Percentiles rank a stretch among this genome's conserved stretches.
phyloP scores from a whole-genome alignment of 2,888 invertebrate genomes.

The Hedya salicella region DNA sequence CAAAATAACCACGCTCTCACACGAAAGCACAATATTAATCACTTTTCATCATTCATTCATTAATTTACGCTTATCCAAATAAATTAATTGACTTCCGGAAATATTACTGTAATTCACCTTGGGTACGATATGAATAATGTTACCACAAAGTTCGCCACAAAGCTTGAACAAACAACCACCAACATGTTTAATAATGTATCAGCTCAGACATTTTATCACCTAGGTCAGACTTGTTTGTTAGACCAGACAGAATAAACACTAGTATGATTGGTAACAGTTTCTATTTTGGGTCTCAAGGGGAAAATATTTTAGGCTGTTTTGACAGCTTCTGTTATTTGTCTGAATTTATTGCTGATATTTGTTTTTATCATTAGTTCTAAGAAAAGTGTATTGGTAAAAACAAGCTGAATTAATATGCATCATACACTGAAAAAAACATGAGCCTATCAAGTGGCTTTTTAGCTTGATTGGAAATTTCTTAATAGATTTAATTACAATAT shows the following conservation, averaged over 20 bases:
- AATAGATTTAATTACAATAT: no score
- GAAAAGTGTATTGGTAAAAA: background rate
- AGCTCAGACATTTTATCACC: background rate
- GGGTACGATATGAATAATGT: no score
- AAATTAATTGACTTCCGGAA: no score
- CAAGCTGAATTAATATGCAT: background rate
- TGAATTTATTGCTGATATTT: constrained; percentile 1
- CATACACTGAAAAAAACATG: no score
- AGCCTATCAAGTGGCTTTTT: no score
- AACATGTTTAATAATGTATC: constrained; percentile 5
- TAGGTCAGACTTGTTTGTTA: constrained; percentile 3
- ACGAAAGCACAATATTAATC: no score
- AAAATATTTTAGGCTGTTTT: constrained; percentile 6
- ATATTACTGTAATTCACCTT: no score
- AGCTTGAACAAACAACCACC: background rate
- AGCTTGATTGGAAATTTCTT: no score
- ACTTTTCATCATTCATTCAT: no score
- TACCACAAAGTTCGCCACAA: background rate
- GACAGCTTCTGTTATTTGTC: background rate
- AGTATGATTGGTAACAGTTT: background rate
- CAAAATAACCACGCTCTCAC: no score
- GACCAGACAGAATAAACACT: constrained; percentile 1
- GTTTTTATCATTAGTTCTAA: background rate
- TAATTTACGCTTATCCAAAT: no score
- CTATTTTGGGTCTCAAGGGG: background rate